Percentiles rank a stretch among this genome's conserved stretches.
These are phyloP conservation scores for Uloborus diversus DNA, from an alignment of 1,140 invertebrate genomes.

Conservation along the genomic window DNA sequence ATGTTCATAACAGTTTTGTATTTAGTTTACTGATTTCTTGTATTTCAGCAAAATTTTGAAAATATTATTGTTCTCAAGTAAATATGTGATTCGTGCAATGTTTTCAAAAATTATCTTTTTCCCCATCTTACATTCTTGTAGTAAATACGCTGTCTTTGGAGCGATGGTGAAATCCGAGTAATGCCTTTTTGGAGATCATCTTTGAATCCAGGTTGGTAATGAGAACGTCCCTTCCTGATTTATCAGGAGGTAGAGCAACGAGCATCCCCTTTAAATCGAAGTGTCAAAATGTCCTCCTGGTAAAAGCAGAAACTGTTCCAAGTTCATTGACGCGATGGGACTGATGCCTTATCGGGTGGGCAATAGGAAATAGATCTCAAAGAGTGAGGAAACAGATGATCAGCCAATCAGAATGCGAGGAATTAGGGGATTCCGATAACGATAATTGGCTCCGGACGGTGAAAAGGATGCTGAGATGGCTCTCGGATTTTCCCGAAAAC, in stretches of 20 bases:
- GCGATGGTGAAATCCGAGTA: too few relatives aligned
- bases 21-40: too few relatives aligned
- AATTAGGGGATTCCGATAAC: slow-evolving; percentile 53
- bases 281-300: background rate
- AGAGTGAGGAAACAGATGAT: slow-evolving; percentile 34
- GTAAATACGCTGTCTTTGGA: too few relatives aligned
- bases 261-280: slow-evolving; percentile 6
- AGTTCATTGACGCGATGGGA: slow-evolving; percentile 1
- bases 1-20: too few relatives aligned
- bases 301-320: slow-evolving; percentile 15
- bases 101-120: background rate
- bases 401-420: slow-evolving; percentile 40
- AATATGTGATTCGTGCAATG: background rate
- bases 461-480: background rate
- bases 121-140: background rate
- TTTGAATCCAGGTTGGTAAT: too few relatives aligned
- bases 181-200: too few relatives aligned
- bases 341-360: slow-evolving; percentile 1
- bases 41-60: too few relatives aligned
- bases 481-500: background rate
- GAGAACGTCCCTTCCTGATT: too few relatives aligned
- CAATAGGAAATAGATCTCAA: slow-evolving; percentile 34
- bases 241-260: background rate
- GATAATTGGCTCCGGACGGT: slow-evolving; percentile 36
- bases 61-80: too few relatives aligned